Evolutionary conservation across 1,140 invertebrate genomes (phyloP).

Genomic region (Zaprionus ghesquierei): DNA sequence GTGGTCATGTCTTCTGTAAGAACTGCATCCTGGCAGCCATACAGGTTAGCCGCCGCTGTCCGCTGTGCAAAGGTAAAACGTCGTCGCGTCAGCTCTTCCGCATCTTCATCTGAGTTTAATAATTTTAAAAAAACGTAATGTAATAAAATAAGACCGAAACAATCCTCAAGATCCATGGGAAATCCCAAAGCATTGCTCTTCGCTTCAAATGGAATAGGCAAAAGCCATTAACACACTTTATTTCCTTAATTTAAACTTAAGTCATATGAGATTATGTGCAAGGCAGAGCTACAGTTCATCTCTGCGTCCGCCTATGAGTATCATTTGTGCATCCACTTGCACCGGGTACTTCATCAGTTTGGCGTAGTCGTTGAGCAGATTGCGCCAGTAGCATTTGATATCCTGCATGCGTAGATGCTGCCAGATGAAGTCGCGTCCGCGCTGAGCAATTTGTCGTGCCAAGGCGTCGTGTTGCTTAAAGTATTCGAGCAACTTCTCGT

Average conservation of each 20-base stretch:
- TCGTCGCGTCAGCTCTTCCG: not conserved
- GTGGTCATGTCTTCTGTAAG: not conserved
- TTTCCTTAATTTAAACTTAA: not conserved
- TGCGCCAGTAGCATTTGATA: conserved; percentile 94
- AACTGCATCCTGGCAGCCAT: not conserved
- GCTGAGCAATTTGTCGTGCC: conserved; percentile 91
- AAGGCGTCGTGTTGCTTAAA: conserved; percentile 90
- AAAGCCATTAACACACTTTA: not conserved
- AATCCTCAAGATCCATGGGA: not conserved
- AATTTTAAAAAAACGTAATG: not conserved
- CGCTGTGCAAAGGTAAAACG: not conserved
- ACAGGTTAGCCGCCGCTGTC: not conserved
- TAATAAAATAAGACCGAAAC: not conserved
- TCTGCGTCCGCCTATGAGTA: conserved; percentile 52
- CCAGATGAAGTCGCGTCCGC: conserved; percentile 92
- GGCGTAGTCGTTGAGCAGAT: conserved; percentile 90
- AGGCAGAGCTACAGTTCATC: conserved; percentile 48
- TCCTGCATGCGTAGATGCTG: conserved; percentile 92
- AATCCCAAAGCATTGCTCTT: not conserved
- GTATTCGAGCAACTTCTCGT: conserved; percentile 90
- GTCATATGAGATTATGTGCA: not conserved
- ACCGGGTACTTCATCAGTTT: conserved; percentile 90
- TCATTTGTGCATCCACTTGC: conserved; percentile 84
- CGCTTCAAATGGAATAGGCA: not conserved
- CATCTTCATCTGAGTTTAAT: not conserved